These are phyloP conservation scores for Sebastes melanostomus DNA, from an alignment of 2,797 vertebrate species.

Conservation along the genomic window DNA sequence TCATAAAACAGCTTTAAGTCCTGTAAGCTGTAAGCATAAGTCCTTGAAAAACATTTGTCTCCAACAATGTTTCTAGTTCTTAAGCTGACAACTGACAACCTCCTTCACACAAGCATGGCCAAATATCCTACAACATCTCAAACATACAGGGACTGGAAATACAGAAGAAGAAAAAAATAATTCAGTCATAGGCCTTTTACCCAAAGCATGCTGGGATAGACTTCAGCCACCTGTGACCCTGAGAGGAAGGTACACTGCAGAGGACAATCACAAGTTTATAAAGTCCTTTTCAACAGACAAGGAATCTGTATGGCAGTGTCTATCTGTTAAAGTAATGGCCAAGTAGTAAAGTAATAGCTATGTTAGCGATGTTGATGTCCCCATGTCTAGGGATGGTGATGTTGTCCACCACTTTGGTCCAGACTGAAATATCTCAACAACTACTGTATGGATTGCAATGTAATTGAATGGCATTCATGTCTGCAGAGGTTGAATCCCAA, in stretches of 20 bases:
- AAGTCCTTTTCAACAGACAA: background rate
- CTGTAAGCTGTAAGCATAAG: background rate
- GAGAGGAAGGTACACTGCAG: background rate
- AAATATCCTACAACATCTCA: background rate
- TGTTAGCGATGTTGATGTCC: no score
- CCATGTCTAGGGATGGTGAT: no score
- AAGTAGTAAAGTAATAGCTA: background rate
- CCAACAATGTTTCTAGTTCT: background rate
- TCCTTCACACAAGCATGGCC: background rate
- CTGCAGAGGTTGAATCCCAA: background rate
- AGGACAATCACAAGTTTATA: background rate
- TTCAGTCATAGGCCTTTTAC: slow-evolving; percentile 18
- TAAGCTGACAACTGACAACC: background rate
- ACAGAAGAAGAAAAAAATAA: background rate
- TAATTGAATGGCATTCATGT: background rate
- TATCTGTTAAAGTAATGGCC: background rate
- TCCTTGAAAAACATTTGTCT: background rate
- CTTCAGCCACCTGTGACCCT: slow-evolving; percentile 11
- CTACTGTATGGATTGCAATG: background rate
- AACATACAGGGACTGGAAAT: background rate
- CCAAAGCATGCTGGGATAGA: background rate
- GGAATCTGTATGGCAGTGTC: background rate
- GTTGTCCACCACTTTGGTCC: no score
- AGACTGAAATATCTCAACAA: accelerated
- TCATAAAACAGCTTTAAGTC: background rate